Base-by-base conservation (phyloP, 92 coral and sea anemone species). In the Pocillopora meandrina region DNA sequence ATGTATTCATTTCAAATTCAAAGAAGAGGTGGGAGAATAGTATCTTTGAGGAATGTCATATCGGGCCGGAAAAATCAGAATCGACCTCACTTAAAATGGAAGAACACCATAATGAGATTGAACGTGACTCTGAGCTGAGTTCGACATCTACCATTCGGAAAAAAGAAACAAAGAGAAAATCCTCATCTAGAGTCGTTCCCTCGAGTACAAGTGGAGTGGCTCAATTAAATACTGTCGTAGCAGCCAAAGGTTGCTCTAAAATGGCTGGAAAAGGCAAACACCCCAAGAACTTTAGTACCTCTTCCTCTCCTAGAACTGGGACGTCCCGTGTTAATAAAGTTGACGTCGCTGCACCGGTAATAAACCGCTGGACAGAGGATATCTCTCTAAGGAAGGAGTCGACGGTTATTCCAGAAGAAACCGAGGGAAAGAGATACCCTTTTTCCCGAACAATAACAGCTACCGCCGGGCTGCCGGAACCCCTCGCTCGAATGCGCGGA, bases 311-410 rank as follows among this genome's bases (percentile, higher is more conserved):
- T 71, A 58, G 52, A 71, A 9, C 33, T 18, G 69, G 85, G 36
- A 58, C 12, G 77, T 31, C 69, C 65, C 85, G 77, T 14, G 85
- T 57, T 33, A 69, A 47, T 60, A 68, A 76, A 19, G 61, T 13
- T 8, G 72, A 16, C 35, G 70, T 10, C 12, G 77, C n/a, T 58
- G 34, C 67, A 69, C 67, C 67, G 1, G 58, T 33, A 52, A 55
- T 34, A 31, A 69, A 59, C 62, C 18, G 21, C 20, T 59, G 77
- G 70, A 71, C 57, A 59, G 49, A 70, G 60, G 26, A 31, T 33
- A 81, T 21, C 59, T 33, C 76, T 19, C 23, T 6, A 23, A 13
- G 55, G 33, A 12, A 14, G 20, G 60, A 70, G 9, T 20, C n/a
- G 57, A n/a, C 3, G 59, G 9, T 23, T 3, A 58, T 20, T 9